Evolutionary conservation across 2,113 vertebrate genomes (phyloP).

Genomic region (Aepyceros melampus): DNA sequence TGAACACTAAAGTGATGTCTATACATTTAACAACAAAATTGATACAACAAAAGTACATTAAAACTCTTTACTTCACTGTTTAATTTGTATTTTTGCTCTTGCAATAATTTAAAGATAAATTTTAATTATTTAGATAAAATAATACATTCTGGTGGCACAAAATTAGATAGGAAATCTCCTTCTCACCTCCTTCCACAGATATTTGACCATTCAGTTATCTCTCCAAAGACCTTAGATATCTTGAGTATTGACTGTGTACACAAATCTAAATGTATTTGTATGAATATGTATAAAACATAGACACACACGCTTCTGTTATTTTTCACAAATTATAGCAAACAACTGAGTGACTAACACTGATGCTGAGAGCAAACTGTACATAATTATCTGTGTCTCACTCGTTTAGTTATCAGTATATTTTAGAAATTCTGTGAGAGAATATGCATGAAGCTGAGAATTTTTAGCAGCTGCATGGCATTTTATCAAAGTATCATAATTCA

Average conservation of each 20-base stretch:
- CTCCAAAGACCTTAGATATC: too few relatives aligned
- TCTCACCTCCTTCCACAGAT: rapidly evolving
- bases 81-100: neutral
- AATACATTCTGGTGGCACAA: neutral
- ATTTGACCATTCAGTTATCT: neutral
- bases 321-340: neutral
- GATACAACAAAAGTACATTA: neutral
- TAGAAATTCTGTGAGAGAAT: neutral
- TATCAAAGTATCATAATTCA: neutral
- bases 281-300: neutral
- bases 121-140: neutral
- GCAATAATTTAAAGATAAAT: neutral
- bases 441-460: neutral
- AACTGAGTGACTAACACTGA: neutral
- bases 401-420: neutral
- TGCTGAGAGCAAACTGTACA: neutral
- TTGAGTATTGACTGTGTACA: rapidly evolving
- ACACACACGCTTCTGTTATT: neutral
- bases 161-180: neutral
- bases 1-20: neutral
- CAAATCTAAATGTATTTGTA: neutral
- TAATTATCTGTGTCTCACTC: neutral
- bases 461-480: neutral
- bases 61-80: neutral
- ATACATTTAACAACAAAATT: neutral